Conservation (phyloP, 2,113 vertebrate genomes). For the Pleuronectes platessa region DNA sequence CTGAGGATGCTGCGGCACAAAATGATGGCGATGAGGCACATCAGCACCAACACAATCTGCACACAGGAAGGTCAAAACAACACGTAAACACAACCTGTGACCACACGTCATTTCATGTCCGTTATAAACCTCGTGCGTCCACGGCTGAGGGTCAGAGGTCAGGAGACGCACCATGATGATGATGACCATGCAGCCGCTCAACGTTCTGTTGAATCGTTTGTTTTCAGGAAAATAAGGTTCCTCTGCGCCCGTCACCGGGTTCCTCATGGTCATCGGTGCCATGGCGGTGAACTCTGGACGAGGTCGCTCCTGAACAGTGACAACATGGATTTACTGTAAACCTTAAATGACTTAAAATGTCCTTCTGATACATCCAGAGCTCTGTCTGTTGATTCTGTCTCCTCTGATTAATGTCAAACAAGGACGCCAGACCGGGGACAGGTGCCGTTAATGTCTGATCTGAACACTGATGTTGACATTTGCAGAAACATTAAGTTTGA, state of each 20-base stretch:
- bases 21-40: slow-evolving; percentile 85
- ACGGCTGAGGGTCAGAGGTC: not conserved
- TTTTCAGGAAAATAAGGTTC: slow-evolving; percentile 83
- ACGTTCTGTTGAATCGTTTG: slow-evolving; percentile 69
- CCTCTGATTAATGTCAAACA: too few relatives aligned
- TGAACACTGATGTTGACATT: not conserved
- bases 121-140: too few relatives aligned
- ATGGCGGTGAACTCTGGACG: slow-evolving; percentile 83
- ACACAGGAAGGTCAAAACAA: not conserved
- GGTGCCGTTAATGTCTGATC: too few relatives aligned
- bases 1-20: slow-evolving; percentile 82
- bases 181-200: slow-evolving; percentile 83
- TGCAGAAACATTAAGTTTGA: too few relatives aligned
- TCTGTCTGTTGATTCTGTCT: too few relatives aligned
- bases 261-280: slow-evolving; percentile 83
- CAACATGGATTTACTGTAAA: not conserved
- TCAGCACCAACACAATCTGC: slow-evolving; percentile 77
- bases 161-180: slow-evolving; percentile 81
- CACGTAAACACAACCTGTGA: not conserved
- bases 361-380: too few relatives aligned
- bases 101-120: not conserved
- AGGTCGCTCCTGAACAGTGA: slow-evolving; percentile 74
- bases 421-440: too few relatives aligned
- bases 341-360: too few relatives aligned
- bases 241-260: slow-evolving; percentile 84